Evolutionary conservation across 2,888 invertebrate species (phyloP), one percentile per base, ranked within the genome.

Genomic region (Agapetus fuscipes): DNA sequence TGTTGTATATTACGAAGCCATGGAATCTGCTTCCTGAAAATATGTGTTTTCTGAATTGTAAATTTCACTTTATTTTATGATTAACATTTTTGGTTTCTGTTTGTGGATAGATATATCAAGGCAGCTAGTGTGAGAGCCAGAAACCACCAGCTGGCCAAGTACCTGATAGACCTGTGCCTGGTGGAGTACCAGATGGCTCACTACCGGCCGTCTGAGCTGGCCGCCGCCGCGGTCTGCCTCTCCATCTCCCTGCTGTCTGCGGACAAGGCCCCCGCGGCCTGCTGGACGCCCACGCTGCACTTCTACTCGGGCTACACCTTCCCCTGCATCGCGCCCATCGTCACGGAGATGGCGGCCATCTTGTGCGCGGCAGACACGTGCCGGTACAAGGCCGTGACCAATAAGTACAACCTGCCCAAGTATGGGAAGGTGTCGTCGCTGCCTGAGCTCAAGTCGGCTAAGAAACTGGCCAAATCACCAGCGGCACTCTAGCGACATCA

Each of bases 121-220:
- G 72, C 76, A 7, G 72, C 72, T 1, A 66, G 68, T 30, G 86
- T 84, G 2, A 60, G 62, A 12, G 62, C 62, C 2, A 35, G 53
- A 26, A 78, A 79, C 51, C 89, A 91, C 56, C 78, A 80, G 37
- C 66, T 90, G 60, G 87, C 89, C 10, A 95, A 97, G 64, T 97
- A 91, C 59, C 76, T 96, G 41, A 74, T 93, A 54, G 96, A 97
- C 59, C 66, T 93, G 45, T 73, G 83, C 37, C 66, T 93, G 30
- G 61, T 89, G 5, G 85, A 93, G 43, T 89, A 93, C 56, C 69
- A 78, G 10, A 72, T 91, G 70, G 78, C 81, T 13, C 78, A 81
- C 53, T 74, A 83, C 53, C 70, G 74, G 43, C 93, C 95, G 0
- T 96, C 96, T 0, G 72, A 85, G 51, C 70, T 90, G 40, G 85